Percentiles rank a stretch among this genome's conserved stretches.
phyloP scores from a whole-genome alignment of 2,797 vertebrate species.

The Hafferia zeledoni region DNA sequence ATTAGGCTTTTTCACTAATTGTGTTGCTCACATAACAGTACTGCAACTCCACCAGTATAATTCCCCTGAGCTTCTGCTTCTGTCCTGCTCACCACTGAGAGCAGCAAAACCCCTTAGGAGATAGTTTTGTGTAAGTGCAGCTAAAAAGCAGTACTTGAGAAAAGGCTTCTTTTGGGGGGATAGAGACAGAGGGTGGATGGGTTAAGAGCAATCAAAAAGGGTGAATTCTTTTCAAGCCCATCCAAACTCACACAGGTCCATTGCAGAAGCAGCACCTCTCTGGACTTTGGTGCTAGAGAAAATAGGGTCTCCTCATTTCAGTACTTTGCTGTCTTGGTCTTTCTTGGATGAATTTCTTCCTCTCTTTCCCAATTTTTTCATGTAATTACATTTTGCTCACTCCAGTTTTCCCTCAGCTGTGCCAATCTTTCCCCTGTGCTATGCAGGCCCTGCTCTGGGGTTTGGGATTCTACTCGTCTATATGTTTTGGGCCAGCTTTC shows the following conservation, averaged over 20 bases:
- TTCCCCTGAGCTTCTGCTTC: background rate
- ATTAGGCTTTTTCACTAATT: background rate
- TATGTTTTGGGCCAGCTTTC: background rate
- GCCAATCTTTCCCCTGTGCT: too few species aligned
- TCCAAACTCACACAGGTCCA: rapidly evolving
- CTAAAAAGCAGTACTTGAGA: background rate
- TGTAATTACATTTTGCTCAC: rapidly evolving
- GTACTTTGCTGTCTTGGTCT: background rate
- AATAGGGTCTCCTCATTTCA: background rate
- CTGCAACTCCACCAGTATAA: background rate
- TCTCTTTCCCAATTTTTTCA: background rate
- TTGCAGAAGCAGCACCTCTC: background rate
- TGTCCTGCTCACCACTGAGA: background rate
- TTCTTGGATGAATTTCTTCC: background rate
- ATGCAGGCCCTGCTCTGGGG: background rate
- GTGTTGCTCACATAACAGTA: background rate
- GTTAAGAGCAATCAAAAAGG: background rate
- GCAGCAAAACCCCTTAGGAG: background rate
- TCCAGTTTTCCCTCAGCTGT: background rate
- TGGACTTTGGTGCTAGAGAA: background rate
- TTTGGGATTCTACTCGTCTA: background rate
- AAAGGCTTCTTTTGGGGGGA: background rate
- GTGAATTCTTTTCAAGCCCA: background rate
- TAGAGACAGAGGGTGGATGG: background rate
- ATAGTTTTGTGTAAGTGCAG: background rate